Conservation (phyloP, 1,140 invertebrate genomes). For the Cylas formicarius region DNA sequence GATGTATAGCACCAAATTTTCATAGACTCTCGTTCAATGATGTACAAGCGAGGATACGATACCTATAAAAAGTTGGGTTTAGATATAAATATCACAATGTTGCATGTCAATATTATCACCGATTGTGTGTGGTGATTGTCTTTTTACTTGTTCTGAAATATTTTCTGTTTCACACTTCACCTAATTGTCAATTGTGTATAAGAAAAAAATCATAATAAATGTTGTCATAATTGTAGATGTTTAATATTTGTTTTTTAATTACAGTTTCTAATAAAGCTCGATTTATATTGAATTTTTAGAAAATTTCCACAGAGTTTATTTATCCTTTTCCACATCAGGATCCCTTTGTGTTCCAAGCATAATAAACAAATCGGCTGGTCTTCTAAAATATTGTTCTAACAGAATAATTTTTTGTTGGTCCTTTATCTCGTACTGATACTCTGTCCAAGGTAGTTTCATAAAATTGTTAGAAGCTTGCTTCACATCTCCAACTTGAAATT, state of each 20-base stretch:
- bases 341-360: conserved; percentile 31
- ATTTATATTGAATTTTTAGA: no score
- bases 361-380: conserved; percentile 33
- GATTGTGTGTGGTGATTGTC: no score
- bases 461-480: no score
- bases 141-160: neutral
- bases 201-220: neutral
- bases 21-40: no score
- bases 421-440: conserved; percentile 1
- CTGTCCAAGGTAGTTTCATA: conserved; percentile 4
- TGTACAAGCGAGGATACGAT: no score
- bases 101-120: no score
- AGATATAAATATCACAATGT: no score
- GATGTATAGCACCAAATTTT: no score
- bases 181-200: neutral
- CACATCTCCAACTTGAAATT: conserved; percentile 20
- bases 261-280: no score
- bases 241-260: no score
- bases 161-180: neutral
- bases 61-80: no score
- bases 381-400: conserved; percentile 31
- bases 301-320: no score
- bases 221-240: neutral
- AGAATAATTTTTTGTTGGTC: conserved; percentile 26
- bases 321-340: conserved; percentile 8